Conservation (phyloP, 2,113 vertebrate species). For the Puffinus mauretanicus region DNA sequence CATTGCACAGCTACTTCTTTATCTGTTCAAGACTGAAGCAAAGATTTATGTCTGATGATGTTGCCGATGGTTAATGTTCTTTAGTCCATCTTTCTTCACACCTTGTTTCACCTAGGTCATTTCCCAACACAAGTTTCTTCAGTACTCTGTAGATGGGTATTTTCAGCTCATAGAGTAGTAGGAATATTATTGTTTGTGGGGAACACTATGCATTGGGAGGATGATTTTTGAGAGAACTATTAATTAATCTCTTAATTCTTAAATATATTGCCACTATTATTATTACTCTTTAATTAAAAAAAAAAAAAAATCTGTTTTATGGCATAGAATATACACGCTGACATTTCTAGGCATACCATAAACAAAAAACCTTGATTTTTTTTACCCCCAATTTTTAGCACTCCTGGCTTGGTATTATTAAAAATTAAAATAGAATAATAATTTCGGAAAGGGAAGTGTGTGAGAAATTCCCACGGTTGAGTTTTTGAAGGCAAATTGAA, state of each 20-base stretch:
- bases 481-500: background rate
- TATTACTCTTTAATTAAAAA: background rate
- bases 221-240: background rate
- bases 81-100: background rate
- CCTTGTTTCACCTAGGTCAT: background rate
- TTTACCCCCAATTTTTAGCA: background rate
- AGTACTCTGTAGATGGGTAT: background rate
- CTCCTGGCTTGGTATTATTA: background rate
- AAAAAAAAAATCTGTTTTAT: background rate
- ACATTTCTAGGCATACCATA: background rate
- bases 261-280: background rate
- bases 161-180: background rate
- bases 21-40: background rate
- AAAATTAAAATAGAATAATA: background rate
- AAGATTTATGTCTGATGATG: background rate
- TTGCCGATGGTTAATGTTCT: background rate
- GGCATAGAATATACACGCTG: background rate
- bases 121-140: background rate
- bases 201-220: background rate
- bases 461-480: background rate
- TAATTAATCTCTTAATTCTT: background rate
- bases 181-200: background rate
- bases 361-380: background rate
- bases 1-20: background rate
- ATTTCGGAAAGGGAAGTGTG: background rate